Percentiles rank a stretch among this genome's conserved stretches.
These are phyloP conservation scores for Gastracanthus pulcherrimus DNA, from an alignment of 2,888 invertebrate species.

Conservation along the genomic window DNA sequence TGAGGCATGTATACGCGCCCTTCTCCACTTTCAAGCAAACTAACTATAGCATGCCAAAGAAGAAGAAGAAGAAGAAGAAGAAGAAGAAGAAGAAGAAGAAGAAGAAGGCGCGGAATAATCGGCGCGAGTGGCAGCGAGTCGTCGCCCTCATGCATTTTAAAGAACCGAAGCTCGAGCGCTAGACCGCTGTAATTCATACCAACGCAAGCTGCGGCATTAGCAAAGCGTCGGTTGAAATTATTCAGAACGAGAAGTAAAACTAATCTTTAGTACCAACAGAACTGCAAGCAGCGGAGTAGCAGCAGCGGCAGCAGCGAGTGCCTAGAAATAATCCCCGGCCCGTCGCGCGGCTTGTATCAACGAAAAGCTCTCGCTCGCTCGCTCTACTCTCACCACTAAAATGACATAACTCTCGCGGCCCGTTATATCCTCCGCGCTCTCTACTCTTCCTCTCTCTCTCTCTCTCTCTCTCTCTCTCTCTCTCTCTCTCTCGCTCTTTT, in stretches of 20 bases:
- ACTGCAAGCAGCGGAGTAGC: background rate
- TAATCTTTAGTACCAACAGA: conserved; percentile 51
- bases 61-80: background rate
- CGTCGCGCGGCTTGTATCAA: background rate
- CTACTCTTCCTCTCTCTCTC: background rate
- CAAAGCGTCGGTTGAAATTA: conserved; percentile 16
- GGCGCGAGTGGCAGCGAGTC: too few species aligned
- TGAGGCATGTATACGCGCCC: background rate
- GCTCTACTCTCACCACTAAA: too few species aligned
- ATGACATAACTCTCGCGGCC: conserved; percentile 1
- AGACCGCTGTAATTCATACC: conserved; percentile 31
- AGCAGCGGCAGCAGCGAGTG: too few species aligned
- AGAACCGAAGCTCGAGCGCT: conserved; percentile 14
- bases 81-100: background rate
- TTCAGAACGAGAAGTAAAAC: conserved; percentile 39
- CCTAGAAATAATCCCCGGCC: conserved; percentile 31
- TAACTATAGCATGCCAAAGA: background rate
- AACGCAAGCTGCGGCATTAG: background rate
- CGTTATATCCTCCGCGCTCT: too few species aligned
- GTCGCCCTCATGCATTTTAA: conserved; percentile 48
- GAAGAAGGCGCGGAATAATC: background rate
- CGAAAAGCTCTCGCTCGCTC: background rate
- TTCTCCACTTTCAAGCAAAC: too few species aligned
- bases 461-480: background rate
- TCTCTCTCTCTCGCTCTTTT: background rate